Conservation (phyloP, 2,888 invertebrate species). For the Acanthosepion pharaonis region DNA sequence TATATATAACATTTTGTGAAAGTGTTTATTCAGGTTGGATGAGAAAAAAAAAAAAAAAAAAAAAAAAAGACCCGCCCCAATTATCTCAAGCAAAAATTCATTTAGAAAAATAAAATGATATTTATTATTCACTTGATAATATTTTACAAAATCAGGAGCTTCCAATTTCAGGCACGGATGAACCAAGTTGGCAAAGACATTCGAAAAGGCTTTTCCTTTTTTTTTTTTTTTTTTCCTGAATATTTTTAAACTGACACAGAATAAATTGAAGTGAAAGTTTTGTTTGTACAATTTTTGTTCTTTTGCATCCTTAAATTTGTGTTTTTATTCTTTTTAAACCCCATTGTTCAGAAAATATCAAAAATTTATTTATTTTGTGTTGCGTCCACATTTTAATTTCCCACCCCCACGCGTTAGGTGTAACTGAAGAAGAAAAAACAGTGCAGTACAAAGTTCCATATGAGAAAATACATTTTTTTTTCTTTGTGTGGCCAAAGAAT, state of each 20-base stretch:
- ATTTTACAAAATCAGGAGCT: conserved; percentile 2
- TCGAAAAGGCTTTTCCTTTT: neutral
- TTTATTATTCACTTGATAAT: conserved; percentile 16
- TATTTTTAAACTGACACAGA: neutral
- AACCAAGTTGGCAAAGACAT: neutral
- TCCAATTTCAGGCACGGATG: neutral
- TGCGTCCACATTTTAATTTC: neutral
- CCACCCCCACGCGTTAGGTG: neutral
- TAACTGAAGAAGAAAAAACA: neutral
- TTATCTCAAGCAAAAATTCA: neutral
- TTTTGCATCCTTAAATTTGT: neutral
- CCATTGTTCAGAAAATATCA: neutral
- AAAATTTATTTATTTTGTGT: neutral
- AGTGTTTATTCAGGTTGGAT: too few relatives aligned
- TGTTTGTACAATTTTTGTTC: neutral
- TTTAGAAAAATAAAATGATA: neutral
- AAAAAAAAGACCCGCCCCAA: neutral
- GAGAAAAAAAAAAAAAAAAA: too few relatives aligned
- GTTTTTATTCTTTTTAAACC: neutral
- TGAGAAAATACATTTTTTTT: too few relatives aligned
- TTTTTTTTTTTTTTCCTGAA: neutral
- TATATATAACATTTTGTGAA: too few relatives aligned
- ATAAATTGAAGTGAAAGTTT: neutral
- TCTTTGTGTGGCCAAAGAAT: too few relatives aligned
- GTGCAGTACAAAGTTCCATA: neutral